phyloP scores from a whole-genome alignment of 2,113 vertebrate species.

The Corythoichthys intestinalis region DNA sequence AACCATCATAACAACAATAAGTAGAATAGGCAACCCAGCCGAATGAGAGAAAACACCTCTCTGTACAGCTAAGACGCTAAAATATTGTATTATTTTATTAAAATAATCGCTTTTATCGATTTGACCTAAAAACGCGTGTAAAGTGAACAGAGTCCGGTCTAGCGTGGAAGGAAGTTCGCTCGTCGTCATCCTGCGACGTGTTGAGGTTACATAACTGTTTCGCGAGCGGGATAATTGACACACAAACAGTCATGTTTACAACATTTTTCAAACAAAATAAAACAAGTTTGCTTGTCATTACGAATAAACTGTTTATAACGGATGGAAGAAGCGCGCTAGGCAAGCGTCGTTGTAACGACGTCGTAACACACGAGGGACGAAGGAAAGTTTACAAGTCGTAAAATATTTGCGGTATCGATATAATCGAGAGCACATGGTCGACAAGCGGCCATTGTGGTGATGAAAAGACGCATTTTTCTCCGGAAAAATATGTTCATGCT shows the following conservation, averaged over 20 bases:
- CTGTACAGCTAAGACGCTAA: background rate
- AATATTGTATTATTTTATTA: background rate
- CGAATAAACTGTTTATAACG: background rate
- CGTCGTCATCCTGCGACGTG: conserved; percentile 25
- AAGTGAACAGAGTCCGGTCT: conserved; percentile 1
- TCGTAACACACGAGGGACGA: conserved; percentile 26
- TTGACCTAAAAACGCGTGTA: background rate
- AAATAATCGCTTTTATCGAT: background rate
- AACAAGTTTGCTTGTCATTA: conserved; percentile 2
- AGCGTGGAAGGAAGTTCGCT: conserved; percentile 3
- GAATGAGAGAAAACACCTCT: background rate
- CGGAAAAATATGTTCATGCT: conserved; percentile 1
- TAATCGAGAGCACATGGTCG: background rate
- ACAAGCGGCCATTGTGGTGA: background rate
- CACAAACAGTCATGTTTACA: conserved; percentile 21
- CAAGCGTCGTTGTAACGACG: conserved; percentile 37
- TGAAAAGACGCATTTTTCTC: background rate
- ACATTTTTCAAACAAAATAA: conserved; percentile 15
- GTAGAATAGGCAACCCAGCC: background rate
- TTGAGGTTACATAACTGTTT: conserved; percentile 53
- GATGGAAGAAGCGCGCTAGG: background rate
- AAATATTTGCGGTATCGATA: background rate
- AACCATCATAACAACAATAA: no score
- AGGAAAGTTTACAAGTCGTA: conserved; percentile 31
- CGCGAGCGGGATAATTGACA: conserved; percentile 28